Conservation (phyloP, 2,797 vertebrate species). For the Pseudochromis fuscus region DNA sequence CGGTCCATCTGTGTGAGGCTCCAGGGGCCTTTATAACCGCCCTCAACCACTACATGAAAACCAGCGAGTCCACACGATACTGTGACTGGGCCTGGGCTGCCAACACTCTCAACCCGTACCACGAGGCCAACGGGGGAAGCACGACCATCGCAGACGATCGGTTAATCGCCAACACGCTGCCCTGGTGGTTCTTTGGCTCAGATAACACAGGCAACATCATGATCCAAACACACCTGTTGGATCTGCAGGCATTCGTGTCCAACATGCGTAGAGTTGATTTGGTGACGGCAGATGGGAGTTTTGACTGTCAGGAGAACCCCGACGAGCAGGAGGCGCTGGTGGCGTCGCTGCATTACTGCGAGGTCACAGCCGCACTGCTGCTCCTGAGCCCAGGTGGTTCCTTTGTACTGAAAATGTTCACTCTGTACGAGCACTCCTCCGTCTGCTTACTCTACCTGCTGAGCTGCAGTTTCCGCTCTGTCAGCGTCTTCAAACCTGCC, state of each 20-base stretch:
- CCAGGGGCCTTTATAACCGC: slow-evolving; percentile 95
- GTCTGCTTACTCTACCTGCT: slow-evolving; percentile 93
- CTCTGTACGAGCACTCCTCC: slow-evolving; percentile 94
- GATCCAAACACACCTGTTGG: slow-evolving; percentile 87
- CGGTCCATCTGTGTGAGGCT: slow-evolving; percentile 95
- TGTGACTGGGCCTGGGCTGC: slow-evolving; percentile 95
- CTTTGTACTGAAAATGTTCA: slow-evolving; percentile 98
- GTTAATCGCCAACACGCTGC: slow-evolving; percentile 92
- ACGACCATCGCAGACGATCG: slow-evolving; percentile 93
- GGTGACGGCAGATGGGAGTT: slow-evolving; percentile 97
- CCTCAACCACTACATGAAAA: slow-evolving; percentile 93
- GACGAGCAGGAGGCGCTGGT: slow-evolving; percentile 96
- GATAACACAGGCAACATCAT: slow-evolving; percentile 96
- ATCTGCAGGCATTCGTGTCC: slow-evolving; percentile 87
- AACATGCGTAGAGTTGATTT: slow-evolving; percentile 87
- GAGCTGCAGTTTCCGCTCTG: slow-evolving; percentile 90
- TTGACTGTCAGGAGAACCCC: slow-evolving; percentile 97
- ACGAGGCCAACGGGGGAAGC: slow-evolving; percentile 90
- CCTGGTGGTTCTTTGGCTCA: slow-evolving; percentile 95
- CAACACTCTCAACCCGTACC: slow-evolving; percentile 95
- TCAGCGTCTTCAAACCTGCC: slow-evolving; percentile 94
- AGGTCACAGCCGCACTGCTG: slow-evolving; percentile 89
- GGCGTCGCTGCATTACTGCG: slow-evolving; percentile 93
- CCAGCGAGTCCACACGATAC: slow-evolving; percentile 79
- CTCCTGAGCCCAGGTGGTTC: slow-evolving; percentile 90